Evolutionary conservation across 2,888 invertebrate genomes (phyloP), one percentile per base, ranked within the genome.

Genomic region (Cantharis flavilabris): DNA sequence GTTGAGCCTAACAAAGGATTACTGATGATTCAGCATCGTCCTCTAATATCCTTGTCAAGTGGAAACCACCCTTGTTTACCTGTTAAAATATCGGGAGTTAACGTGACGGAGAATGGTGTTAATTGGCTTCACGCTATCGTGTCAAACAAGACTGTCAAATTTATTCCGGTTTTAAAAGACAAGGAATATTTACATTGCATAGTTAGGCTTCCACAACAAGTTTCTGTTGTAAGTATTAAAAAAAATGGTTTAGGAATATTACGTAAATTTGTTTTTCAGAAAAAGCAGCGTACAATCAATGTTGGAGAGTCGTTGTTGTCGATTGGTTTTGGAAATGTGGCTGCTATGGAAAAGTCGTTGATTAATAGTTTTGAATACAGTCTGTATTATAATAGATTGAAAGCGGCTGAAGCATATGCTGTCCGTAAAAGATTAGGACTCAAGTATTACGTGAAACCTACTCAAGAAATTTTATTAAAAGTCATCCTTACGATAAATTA

Each of bases 281-380:
- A 88, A 62, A 85, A 86, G 77, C 62, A 75, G 18, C 76, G 82
- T 67, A 88, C 88, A 9, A 81, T 91, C 28, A 87, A 90, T 81
- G 88, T 93, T 75, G 92, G 91, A 0, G 89, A 90, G 80, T 89
- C 90, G 69, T 86, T 92, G 67, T 84, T 90, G 0, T 87, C 86
- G 82, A 85, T 91, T 76, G 90, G 90, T 86, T 97, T 97, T 86
- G 97, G 96, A 0, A 96, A 96, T 0, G 79, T 84, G 13, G 82
- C 78, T 1, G 92, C 92, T 2, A 94, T 96, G 0, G 97, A 97
- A 88, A 96, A 96, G 75, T 88, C 86, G 84, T 85, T 84, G 83
- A 72, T 83, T 10, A 83, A 83, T 26, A 87, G 88, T 75, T 85
- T 86, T 63, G 80, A 84, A 9, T 84, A 88, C 73, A 78, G 86